Evolutionary conservation across 2,888 invertebrate genomes (phyloP).

Genomic region (Epinotia ramella): DNA sequence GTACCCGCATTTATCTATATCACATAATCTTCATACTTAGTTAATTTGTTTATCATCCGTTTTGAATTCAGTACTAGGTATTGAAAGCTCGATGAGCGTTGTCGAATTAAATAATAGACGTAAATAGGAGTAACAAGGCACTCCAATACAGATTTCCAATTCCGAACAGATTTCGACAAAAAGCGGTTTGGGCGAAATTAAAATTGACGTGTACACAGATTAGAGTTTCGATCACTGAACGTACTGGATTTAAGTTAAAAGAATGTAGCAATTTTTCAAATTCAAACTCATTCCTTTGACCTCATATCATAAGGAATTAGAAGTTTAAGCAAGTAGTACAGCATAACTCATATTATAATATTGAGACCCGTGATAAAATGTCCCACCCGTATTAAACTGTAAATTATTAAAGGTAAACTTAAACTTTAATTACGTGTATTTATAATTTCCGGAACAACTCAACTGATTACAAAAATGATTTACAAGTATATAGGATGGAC

Average conservation of each 20-base stretch:
- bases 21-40: not conserved
- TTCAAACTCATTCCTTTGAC: not conserved
- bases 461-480: too few relatives aligned
- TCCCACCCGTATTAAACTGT: too few relatives aligned
- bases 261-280: not conserved
- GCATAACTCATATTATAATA: too few relatives aligned
- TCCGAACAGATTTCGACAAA: slow-evolving; percentile 59
- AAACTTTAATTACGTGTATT: too few relatives aligned
- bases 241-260: slow-evolving; percentile 50
- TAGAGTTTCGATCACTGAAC: slow-evolving; percentile 62
- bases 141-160: slow-evolving; percentile 64
- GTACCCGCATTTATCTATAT: not conserved
- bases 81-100: not conserved
- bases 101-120: not conserved
- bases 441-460: too few relatives aligned
- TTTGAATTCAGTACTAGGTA: not conserved
- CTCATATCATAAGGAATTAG: not conserved
- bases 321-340: too few relatives aligned
- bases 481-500: too few relatives aligned
- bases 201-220: slow-evolving; percentile 74
- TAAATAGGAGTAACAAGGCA: slow-evolving; percentile 57
- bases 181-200: slow-evolving; percentile 71
- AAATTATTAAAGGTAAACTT: too few relatives aligned
- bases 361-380: too few relatives aligned
- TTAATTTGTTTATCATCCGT: not conserved